phyloP scores from a whole-genome alignment of 2,888 invertebrate genomes.

The Trachelus stipa region DNA sequence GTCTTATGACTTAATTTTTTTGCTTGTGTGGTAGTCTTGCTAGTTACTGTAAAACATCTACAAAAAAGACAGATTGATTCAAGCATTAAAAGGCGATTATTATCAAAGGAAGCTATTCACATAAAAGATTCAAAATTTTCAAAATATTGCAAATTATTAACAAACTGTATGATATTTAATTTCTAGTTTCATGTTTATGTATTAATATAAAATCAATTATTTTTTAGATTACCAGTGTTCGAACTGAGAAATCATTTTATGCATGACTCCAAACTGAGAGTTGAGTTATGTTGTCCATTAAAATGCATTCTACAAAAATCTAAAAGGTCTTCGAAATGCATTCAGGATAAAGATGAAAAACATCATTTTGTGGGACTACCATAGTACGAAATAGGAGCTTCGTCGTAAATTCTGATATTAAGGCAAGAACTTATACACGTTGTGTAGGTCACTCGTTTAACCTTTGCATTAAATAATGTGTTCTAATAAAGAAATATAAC shows the following conservation, averaged over 20 bases:
- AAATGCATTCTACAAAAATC: constrained; percentile 53
- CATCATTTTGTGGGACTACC: constrained; percentile 48
- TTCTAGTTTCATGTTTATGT: neutral
- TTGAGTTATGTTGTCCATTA: constrained; percentile 57
- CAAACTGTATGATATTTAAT: neutral
- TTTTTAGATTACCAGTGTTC: constrained; percentile 9
- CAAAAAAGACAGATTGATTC: no score
- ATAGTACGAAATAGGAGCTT: neutral
- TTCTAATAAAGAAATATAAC: no score
- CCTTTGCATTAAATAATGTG: no score
- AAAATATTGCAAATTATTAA: neutral
- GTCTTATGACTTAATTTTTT: constrained; percentile 20
- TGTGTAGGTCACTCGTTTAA: no score
- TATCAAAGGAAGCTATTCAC: no score
- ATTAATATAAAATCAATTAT: neutral
- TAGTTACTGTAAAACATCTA: no score
- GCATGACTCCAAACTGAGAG: constrained; percentile 42
- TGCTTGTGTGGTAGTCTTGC: no score
- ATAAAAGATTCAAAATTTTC: neutral
- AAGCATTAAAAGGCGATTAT: no score
- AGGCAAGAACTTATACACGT: no score
- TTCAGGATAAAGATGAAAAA: constrained; percentile 59
- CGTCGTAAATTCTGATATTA: no score
- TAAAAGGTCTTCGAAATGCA: constrained; percentile 55
- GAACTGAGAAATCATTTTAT: neutral